These are phyloP conservation scores for Chromoteleia sp. DNA, from an alignment of 2,888 invertebrate genomes.

Conservation along the genomic window DNA sequence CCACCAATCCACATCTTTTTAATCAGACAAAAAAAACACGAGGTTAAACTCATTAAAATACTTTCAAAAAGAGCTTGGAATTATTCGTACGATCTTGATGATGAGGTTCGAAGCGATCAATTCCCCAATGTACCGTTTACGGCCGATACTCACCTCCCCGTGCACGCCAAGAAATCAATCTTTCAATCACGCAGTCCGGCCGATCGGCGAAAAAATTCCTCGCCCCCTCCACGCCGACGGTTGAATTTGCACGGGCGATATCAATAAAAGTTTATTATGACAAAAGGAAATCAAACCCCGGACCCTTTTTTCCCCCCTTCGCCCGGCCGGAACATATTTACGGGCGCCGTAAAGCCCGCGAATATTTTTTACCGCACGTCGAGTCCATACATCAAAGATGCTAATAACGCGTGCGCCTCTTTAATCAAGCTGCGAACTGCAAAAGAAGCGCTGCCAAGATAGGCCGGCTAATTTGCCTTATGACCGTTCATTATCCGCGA, in stretches of 20 bases:
- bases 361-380: constrained; percentile 67
- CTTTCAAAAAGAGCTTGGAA: constrained; percentile 67
- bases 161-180: constrained; percentile 53
- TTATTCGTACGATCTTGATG: constrained; percentile 68
- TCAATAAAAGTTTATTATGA: constrained; percentile 63
- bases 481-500: constrained; percentile 63
- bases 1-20: too few species aligned
- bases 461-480: constrained; percentile 64
- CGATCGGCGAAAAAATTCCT: constrained; percentile 24
- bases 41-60: constrained; percentile 67
- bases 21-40: too few species aligned
- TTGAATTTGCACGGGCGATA: constrained; percentile 31
- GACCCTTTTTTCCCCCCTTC: not conserved
- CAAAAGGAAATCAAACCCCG: constrained; percentile 46
- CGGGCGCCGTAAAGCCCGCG: constrained; percentile 58
- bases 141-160: constrained; percentile 35
- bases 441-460: constrained; percentile 65
- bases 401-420: constrained; percentile 68
- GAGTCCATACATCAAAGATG: constrained; percentile 68
- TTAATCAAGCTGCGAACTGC: constrained; percentile 69
- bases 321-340: constrained; percentile 44
- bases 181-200: constrained; percentile 47
- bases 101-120: constrained; percentile 67
- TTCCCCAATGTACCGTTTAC: constrained; percentile 36
- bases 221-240: not conserved